Conservation (phyloP, 2,888 invertebrate genomes). For the Sphinx pinastri region DNA sequence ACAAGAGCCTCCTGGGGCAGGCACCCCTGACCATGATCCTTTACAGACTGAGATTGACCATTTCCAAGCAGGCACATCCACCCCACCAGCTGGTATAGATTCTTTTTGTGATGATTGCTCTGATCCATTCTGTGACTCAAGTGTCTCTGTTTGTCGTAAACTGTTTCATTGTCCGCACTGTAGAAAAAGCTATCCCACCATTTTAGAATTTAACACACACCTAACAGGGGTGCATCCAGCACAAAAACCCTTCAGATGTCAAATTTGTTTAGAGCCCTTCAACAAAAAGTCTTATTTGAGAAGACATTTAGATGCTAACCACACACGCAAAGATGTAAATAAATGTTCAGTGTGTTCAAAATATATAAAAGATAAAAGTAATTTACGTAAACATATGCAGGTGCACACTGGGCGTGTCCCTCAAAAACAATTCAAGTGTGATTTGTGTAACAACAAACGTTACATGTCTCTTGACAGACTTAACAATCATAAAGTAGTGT, state of each 20-base stretch:
- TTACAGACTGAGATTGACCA: constrained; percentile 70
- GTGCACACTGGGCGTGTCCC: constrained; percentile 82
- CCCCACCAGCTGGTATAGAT: constrained; percentile 75
- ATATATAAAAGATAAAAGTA: constrained; percentile 83
- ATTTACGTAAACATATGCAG: constrained; percentile 82
- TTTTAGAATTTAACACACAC: constrained; percentile 81
- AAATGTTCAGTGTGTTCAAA: constrained; percentile 83
- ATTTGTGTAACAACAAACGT: constrained; percentile 80
- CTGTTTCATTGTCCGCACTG: constrained; percentile 83
- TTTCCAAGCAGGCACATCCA: constrained; percentile 63
- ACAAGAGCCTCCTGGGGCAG: constrained; percentile 73
- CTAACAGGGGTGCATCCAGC: constrained; percentile 81
- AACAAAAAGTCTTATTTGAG: constrained; percentile 79
- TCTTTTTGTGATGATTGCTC: constrained; percentile 82
- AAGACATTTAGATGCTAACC: constrained; percentile 79
- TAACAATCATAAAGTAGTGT: constrained; percentile 81
- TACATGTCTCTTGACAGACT: constrained; percentile 82
- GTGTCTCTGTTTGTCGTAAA: constrained; percentile 74
- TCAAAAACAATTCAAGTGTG: constrained; percentile 83
- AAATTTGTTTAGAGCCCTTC: constrained; percentile 81
- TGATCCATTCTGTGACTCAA: constrained; percentile 81
- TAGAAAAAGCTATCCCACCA: constrained; percentile 81
- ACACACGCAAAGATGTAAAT: constrained; percentile 81
- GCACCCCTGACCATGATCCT: constrained; percentile 74
- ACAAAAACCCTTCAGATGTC: constrained; percentile 81